Percentiles rank a stretch among this genome's conserved stretches.
Evolutionary conservation across 2,888 invertebrate species (phyloP).

Genomic region (Andrena camellia): DNA sequence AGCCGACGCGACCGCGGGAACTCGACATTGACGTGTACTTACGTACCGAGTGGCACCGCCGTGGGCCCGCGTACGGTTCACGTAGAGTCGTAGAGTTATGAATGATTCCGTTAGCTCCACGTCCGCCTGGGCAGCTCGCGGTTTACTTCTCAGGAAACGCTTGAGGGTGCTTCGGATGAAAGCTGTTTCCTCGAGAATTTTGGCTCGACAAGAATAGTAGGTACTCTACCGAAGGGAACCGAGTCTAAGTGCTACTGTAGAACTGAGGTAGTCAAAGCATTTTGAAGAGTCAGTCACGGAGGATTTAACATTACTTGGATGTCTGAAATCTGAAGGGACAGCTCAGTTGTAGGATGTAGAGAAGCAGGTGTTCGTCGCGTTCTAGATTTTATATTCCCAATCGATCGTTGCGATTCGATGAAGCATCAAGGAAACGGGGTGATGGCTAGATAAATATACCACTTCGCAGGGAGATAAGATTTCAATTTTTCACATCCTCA

Average conservation of each 20-base stretch:
- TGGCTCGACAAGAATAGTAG: background rate
- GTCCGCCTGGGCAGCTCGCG: constrained; percentile 30
- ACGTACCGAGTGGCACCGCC: constrained; percentile 62
- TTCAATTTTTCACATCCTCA: background rate
- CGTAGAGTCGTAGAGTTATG: constrained; percentile 48
- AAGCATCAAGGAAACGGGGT: constrained; percentile 14
- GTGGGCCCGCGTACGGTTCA: constrained; percentile 58
- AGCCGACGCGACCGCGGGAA: constrained; percentile 49
- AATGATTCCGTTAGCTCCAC: constrained; percentile 73
- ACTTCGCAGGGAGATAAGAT: constrained; percentile 23
- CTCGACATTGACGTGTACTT: constrained; percentile 69
- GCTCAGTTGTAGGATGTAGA: background rate
- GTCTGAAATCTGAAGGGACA: background rate
- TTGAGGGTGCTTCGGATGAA: constrained; percentile 24
- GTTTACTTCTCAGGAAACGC: constrained; percentile 62
- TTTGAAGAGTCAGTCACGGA: background rate
- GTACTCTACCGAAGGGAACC: background rate
- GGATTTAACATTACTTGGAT: background rate
- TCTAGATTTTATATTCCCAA: constrained; percentile 52
- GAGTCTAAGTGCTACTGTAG: background rate
- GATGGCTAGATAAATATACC: constrained; percentile 49
- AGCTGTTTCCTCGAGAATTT: constrained; percentile 45
- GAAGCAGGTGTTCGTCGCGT: constrained; percentile 21
- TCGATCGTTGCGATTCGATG: constrained; percentile 45
- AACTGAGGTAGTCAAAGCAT: background rate